A percentile compares a stretch with the other conserved stretches of the same genome.
These are phyloP conservation scores for Alethe castanea DNA, from an alignment of 2,113 vertebrate genomes.

Conservation along the genomic window DNA sequence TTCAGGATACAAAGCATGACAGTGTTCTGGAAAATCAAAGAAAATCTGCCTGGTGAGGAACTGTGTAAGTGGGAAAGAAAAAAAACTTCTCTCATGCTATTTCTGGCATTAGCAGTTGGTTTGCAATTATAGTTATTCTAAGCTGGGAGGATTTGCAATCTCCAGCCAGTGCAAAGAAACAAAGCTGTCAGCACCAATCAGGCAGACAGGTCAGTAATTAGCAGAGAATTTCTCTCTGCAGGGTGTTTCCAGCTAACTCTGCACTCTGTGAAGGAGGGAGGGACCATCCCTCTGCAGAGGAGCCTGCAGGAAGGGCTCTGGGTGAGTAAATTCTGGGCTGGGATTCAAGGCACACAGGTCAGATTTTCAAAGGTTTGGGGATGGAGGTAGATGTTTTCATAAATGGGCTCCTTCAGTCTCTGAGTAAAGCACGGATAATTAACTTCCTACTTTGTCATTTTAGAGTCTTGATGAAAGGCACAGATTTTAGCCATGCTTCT, in stretches of 20 bases:
- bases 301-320: background rate
- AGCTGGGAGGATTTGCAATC: background rate
- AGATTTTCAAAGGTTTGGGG: background rate
- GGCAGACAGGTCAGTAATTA: background rate
- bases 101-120: background rate
- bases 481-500: background rate
- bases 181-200: background rate
- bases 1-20: background rate
- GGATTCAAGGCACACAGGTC: background rate
- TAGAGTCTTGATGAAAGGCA: background rate
- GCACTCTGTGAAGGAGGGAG: background rate
- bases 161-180: slow-evolving; percentile 3
- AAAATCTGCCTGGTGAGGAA: background rate
- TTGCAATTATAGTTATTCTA: background rate
- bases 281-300: background rate
- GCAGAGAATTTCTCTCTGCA: background rate
- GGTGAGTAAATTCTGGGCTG: accelerated
- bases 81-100: background rate
- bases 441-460: background rate
- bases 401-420: background rate
- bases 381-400: background rate
- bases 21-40: background rate
- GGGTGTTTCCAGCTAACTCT: background rate
- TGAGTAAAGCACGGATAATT: background rate
- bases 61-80: background rate